Percentiles rank a stretch among this genome's conserved stretches.
These are phyloP conservation scores for Carpatolechia fugitivella DNA, from an alignment of 2,888 invertebrate species.

Conservation along the genomic window DNA sequence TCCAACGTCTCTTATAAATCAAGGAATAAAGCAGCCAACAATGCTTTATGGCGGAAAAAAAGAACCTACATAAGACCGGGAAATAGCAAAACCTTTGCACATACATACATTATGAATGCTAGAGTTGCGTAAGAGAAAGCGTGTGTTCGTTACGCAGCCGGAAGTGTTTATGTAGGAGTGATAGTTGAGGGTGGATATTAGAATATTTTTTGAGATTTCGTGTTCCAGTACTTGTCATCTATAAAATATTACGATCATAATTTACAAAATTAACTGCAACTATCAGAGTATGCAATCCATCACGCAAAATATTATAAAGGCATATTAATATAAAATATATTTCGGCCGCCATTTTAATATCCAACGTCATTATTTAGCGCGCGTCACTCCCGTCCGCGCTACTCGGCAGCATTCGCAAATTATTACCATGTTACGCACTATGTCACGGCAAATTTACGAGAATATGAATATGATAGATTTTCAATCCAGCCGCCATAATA, in stretches of 20 bases:
- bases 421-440: constrained; percentile 76
- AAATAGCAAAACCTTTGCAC: constrained; percentile 69
- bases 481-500: constrained; percentile 73
- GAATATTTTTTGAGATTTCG: no score
- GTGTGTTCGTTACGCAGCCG: constrained; percentile 20
- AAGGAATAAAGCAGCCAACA: constrained; percentile 82
- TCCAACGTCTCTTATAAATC: constrained; percentile 86
- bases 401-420: constrained; percentile 67
- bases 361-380: constrained; percentile 70
- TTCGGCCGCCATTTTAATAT: constrained; percentile 70
- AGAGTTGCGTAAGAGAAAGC: constrained; percentile 64
- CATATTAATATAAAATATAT: constrained; percentile 3
- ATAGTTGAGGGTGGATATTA: background rate
- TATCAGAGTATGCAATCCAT: background rate
- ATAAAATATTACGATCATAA: no score
- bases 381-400: constrained; percentile 75
- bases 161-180: background rate
- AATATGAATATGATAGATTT: constrained; percentile 80
- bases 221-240: no score
- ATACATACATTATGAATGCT: constrained; percentile 71
- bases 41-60: constrained; percentile 80
- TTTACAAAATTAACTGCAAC: no score
- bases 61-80: constrained; percentile 75
- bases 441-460: constrained; percentile 77
- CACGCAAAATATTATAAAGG: background rate